Conservation (phyloP, 2,113 vertebrate species). For the Mirza zaza region DNA sequence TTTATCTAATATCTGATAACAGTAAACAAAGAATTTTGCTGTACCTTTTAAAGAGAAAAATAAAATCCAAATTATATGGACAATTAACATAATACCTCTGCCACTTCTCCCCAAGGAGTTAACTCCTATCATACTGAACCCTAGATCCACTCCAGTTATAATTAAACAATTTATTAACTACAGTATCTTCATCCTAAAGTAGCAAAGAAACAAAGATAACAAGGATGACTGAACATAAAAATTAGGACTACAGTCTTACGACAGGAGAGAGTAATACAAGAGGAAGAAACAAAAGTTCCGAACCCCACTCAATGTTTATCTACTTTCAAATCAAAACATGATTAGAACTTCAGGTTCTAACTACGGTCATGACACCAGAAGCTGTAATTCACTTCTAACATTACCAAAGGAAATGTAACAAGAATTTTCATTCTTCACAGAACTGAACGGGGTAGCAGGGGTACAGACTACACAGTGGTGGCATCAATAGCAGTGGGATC, state of each 20-base stretch:
- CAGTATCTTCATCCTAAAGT: neutral
- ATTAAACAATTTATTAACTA: neutral
- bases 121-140: neutral
- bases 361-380: neutral
- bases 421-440: neutral
- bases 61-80: neutral
- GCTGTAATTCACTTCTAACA: neutral
- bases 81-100: neutral
- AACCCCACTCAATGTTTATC: neutral
- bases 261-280: neutral
- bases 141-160: neutral
- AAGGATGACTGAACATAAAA: neutral
- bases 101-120: neutral
- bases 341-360: neutral
- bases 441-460: neutral
- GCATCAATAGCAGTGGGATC: neutral
- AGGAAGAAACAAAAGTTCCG: neutral
- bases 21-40: neutral
- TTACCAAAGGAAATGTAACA: neutral
- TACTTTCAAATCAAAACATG: neutral
- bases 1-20: neutral
- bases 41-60: constrained; percentile 1
- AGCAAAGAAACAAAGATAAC: neutral
- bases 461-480: neutral
- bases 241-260: neutral